A percentile compares a stretch with the other conserved stretches of the same genome.
phyloP scores from a whole-genome alignment of 2,888 invertebrate genomes.

The Sminthurinus aureus region DNA sequence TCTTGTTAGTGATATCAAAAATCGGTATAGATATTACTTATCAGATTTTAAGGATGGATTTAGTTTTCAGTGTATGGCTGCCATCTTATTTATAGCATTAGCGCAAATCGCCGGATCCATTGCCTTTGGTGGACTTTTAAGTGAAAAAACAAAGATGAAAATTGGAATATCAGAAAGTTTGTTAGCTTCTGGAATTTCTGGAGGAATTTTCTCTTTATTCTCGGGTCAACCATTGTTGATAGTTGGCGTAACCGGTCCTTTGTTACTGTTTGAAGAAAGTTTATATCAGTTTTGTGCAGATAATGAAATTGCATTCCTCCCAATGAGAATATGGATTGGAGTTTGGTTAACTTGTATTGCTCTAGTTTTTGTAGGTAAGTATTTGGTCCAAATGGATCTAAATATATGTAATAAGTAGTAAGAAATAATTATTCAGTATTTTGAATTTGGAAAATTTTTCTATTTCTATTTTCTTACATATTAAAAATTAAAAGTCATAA shows the following conservation, averaged over 20 bases:
- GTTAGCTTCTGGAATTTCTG: constrained; percentile 65
- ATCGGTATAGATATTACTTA: constrained; percentile 81
- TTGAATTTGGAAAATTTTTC: too few relatives aligned
- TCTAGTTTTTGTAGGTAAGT: constrained; percentile 73
- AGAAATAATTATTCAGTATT: not conserved
- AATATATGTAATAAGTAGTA: not conserved
- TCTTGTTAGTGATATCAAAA: constrained; percentile 84
- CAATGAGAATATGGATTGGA: constrained; percentile 90
- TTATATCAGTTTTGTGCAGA: constrained; percentile 75
- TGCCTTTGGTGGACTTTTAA: constrained; percentile 67
- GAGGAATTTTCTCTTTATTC: constrained; percentile 64
- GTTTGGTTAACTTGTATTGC: constrained; percentile 90
- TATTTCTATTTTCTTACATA: too few relatives aligned
- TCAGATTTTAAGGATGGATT: constrained; percentile 90
- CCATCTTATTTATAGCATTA: constrained; percentile 76
- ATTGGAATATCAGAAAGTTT: constrained; percentile 69
- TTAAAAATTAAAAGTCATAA: too few relatives aligned
- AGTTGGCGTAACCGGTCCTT: constrained; percentile 65
- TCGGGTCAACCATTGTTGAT: constrained; percentile 66
- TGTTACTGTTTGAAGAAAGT: constrained; percentile 65
- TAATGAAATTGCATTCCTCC: constrained; percentile 81
- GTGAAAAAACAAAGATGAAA: constrained; percentile 66
- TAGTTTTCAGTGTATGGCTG: constrained; percentile 87
- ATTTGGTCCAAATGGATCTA: not conserved
- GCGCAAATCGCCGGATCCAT: constrained; percentile 80